Percentiles rank a stretch among this genome's conserved stretches.
Evolutionary conservation across 92 coral and sea anemone genomes (phyloP).

Genomic region (Palythoa heliodiscus): DNA sequence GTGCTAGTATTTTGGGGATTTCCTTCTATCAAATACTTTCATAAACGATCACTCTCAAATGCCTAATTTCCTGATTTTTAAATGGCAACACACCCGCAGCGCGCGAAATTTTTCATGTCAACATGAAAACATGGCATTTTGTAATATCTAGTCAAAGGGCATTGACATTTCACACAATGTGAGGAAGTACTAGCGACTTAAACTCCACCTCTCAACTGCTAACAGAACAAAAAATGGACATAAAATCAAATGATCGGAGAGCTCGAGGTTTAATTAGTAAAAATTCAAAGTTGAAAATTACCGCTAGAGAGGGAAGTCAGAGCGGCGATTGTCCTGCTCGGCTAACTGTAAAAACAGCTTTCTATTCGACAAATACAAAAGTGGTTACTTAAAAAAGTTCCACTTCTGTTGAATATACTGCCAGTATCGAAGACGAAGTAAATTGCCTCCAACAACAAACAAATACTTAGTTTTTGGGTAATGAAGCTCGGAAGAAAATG

Average conservation of each 20-base stretch:
- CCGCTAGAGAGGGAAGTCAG: background rate
- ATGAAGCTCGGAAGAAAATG: background rate
- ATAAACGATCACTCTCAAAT: constrained; percentile 22
- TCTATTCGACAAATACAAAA: background rate
- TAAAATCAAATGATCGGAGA: background rate
- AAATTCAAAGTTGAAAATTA: background rate
- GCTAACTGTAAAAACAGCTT: background rate
- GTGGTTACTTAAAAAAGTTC: constrained; percentile 4
- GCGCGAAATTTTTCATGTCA: constrained; percentile 1
- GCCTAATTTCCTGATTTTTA: constrained; percentile 40
- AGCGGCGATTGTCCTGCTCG: background rate
- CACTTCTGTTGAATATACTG: background rate
- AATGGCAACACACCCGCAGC: constrained; percentile 35
- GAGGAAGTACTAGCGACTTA: background rate
- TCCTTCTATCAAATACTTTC: constrained; percentile 8
- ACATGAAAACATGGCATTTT: constrained; percentile 6
- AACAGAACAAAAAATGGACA: background rate
- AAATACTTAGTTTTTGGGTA: background rate
- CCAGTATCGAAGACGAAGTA: background rate
- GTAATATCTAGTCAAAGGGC: background rate
- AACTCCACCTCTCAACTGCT: background rate
- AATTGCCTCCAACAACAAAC: constrained; percentile 16
- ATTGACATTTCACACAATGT: background rate
- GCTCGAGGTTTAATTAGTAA: background rate
- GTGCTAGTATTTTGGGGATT: constrained; percentile 18